phyloP scores from a whole-genome alignment of 2,888 invertebrate species.

The Spodoptera picta region DNA sequence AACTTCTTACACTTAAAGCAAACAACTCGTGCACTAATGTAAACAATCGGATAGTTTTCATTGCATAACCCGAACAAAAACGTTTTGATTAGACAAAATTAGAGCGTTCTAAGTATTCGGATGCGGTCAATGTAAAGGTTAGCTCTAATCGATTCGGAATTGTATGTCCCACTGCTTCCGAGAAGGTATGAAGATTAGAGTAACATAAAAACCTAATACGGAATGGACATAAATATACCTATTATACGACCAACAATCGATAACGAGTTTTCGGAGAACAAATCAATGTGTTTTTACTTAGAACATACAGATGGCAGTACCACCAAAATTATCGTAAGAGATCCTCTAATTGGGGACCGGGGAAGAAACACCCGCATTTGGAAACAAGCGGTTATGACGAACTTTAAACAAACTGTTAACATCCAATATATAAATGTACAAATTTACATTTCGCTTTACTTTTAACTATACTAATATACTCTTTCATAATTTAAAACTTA shows the following conservation, averaged over 20 bases:
- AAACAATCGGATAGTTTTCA: constrained; percentile 41
- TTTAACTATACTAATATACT: background rate
- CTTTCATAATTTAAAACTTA: constrained; percentile 9
- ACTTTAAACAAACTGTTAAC: background rate
- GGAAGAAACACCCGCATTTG: constrained; percentile 44
- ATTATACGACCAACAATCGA: constrained; percentile 67
- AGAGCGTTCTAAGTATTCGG: constrained; percentile 56
- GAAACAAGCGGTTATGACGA: constrained; percentile 20
- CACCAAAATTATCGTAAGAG: constrained; percentile 64
- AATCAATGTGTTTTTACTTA: constrained; percentile 70
- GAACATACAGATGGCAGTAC: constrained; percentile 63
- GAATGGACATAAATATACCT: constrained; percentile 56
- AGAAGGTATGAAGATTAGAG: constrained; percentile 69
- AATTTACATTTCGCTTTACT: background rate
- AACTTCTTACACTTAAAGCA: constrained; percentile 21
- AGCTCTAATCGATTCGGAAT: constrained; percentile 67
- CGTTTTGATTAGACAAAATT: constrained; percentile 33
- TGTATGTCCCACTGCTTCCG: constrained; percentile 60
- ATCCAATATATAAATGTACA: too few relatives aligned
- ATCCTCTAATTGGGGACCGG: constrained; percentile 56
- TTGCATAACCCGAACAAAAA: constrained; percentile 40
- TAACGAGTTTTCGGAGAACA: constrained; percentile 69
- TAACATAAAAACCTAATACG: constrained; percentile 64
- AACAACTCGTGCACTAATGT: constrained; percentile 23
- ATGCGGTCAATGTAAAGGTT: constrained; percentile 58